These are phyloP conservation scores for Drosophila rubida DNA, from an alignment of 2,888 invertebrate genomes.

Conservation along the genomic window DNA sequence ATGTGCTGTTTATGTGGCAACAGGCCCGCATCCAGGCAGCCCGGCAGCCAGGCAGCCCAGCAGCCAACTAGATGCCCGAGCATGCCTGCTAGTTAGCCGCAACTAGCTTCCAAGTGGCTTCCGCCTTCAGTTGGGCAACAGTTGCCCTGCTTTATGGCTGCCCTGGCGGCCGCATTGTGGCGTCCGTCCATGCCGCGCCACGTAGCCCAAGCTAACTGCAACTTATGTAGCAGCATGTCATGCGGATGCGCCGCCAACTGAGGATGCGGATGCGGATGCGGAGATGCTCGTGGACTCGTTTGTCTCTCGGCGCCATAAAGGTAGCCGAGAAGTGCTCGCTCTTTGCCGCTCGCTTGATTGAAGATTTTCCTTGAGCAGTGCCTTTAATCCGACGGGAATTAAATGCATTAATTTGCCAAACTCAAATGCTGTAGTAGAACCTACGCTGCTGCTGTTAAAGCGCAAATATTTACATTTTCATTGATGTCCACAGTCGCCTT, in stretches of 20 bases:
- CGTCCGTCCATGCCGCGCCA: slow-evolving; percentile 11
- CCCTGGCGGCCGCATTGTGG: slow-evolving; percentile 50
- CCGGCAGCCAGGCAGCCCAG: no score
- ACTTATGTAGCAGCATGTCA: slow-evolving; percentile 39
- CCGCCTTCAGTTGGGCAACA: slow-evolving; percentile 61
- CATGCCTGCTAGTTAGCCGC: slow-evolving; percentile 61
- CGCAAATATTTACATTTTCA: no score
- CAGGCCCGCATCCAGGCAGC: slow-evolving; percentile 56
- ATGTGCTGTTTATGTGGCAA: slow-evolving; percentile 78
- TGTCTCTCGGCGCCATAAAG: slow-evolving; percentile 33
- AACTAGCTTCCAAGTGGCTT: slow-evolving; percentile 59
- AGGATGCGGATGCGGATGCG: slow-evolving; percentile 4
- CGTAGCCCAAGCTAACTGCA: slow-evolving; percentile 53
- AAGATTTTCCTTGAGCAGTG: background rate
- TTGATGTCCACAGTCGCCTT: no score
- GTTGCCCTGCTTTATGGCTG: slow-evolving; percentile 73
- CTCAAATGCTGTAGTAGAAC: no score
- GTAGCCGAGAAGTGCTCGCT: slow-evolving; percentile 7
- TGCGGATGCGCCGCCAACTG: slow-evolving; percentile 4
- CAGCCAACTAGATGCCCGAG: slow-evolving; percentile 32
- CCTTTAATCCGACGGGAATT: background rate
- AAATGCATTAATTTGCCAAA: background rate
- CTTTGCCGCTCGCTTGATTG: background rate
- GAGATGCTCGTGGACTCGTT: slow-evolving; percentile 6
- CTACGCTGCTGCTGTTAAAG: no score